Conservation (phyloP, 2,113 vertebrate species). For the Rhynchomys soricoides region DNA sequence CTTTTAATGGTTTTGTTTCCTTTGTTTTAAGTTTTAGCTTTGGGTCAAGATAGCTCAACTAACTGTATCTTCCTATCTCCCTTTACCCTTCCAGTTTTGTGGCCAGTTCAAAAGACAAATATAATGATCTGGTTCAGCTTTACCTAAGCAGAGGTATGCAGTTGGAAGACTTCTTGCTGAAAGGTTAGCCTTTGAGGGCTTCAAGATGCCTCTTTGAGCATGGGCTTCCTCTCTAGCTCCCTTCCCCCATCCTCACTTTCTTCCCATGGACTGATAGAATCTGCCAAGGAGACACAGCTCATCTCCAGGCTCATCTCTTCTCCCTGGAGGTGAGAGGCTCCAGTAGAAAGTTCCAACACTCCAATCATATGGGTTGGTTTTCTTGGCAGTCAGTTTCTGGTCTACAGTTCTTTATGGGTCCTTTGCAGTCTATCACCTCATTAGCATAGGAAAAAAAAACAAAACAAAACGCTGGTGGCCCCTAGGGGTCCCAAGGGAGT, state of each 20-base stretch:
- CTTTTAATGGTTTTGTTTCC: neutral
- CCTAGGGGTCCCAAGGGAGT: neutral
- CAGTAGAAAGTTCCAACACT: neutral
- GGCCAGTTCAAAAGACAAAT: neutral
- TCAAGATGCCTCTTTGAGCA: neutral
- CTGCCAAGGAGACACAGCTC: neutral
- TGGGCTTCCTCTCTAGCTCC: neutral
- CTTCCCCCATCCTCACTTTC: neutral
- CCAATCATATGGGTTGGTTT: neutral
- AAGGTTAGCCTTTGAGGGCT: neutral
- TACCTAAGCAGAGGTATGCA: neutral
- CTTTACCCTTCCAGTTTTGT: neutral
- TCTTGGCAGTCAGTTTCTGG: too few species aligned
- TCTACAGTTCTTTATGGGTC: neutral
- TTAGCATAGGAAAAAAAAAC: neutral
- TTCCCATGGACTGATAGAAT: neutral
- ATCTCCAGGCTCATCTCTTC: neutral
- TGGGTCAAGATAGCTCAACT: neutral
- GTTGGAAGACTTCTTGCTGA: neutral
- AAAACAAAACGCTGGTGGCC: neutral
- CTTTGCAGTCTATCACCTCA: neutral
- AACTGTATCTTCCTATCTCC: neutral
- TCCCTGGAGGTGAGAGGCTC: neutral
- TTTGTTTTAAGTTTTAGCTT: neutral
- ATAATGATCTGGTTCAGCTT: neutral